Percentiles rank a stretch among this genome's conserved stretches.
Evolutionary conservation across 1,140 invertebrate genomes (phyloP).

Genomic region (Palaemon carinicauda): DNA sequence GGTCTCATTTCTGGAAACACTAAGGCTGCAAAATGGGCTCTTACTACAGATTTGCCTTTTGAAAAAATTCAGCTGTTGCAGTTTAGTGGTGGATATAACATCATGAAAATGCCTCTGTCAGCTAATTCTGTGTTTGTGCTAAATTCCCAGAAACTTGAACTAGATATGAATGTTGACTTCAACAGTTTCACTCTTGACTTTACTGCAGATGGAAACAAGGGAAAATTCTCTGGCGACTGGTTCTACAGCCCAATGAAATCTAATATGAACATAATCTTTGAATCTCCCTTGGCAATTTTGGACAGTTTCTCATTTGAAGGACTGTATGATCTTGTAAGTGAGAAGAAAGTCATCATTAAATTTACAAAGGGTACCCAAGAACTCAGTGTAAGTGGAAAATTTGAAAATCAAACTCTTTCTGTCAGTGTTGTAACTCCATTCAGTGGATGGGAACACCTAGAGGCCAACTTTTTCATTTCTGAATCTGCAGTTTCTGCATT

Average conservation of each 20-base stretch:
- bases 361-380: background rate
- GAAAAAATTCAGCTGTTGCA: background rate
- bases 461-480: conserved; percentile 28
- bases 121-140: background rate
- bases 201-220: background rate
- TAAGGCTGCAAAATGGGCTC: background rate
- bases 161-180: background rate
- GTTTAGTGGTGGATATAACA: conserved; percentile 10
- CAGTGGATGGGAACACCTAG: conserved; percentile 24
- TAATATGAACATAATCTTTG: conserved; percentile 4
- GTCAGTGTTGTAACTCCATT: conserved; percentile 21
- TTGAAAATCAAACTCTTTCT: conserved; percentile 6
- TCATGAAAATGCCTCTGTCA: conserved; percentile 5
- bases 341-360: conserved; percentile 12
- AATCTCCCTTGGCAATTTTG: conserved; percentile 12
- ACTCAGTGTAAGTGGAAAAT: conserved; percentile 4
- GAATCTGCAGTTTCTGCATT: conserved; percentile 6
- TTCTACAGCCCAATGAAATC: background rate
- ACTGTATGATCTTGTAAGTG: background rate
- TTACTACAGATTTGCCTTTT: background rate
- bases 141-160: conserved; percentile 1
- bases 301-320: background rate
- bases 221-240: conserved; percentile 5
- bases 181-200: background rate
- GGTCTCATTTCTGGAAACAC: background rate